These are phyloP conservation scores for Ochropacha duplaris DNA, from an alignment of 2,888 invertebrate species.

Conservation along the genomic window DNA sequence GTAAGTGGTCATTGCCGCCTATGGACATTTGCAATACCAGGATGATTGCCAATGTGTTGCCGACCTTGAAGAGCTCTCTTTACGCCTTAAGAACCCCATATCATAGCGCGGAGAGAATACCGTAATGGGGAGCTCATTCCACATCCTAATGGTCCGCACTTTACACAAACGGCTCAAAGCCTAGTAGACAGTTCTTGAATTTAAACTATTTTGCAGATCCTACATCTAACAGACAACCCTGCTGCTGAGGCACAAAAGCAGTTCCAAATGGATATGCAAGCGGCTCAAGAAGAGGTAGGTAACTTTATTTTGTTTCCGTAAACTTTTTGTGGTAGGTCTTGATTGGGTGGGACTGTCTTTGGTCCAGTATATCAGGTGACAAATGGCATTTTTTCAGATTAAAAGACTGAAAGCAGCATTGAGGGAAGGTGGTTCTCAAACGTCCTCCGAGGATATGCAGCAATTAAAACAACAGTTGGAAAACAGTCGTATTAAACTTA, in stretches of 20 bases:
- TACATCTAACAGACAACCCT: slow-evolving; percentile 89
- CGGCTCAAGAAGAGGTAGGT: slow-evolving; percentile 86
- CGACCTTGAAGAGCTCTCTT: too few species aligned
- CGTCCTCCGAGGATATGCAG: slow-evolving; percentile 72
- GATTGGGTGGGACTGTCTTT: background rate
- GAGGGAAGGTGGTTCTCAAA: slow-evolving; percentile 58
- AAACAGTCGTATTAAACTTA: slow-evolving; percentile 85
- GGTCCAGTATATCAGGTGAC: too few species aligned
- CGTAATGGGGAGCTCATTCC: too few species aligned
- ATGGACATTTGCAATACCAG: too few species aligned
- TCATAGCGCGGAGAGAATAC: too few species aligned
- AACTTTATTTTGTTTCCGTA: background rate
- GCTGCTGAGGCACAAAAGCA: slow-evolving; percentile 86
- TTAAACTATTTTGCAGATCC: slow-evolving; percentile 10
- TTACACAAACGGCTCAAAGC: too few species aligned
- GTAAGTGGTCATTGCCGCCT: too few species aligned
- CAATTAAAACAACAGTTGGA: slow-evolving; percentile 84
- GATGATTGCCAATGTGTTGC: too few species aligned
- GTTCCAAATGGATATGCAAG: slow-evolving; percentile 85
- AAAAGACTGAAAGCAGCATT: slow-evolving; percentile 83
- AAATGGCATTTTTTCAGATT: slow-evolving; percentile 55
- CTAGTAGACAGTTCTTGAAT: too few species aligned
- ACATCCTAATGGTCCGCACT: too few species aligned
- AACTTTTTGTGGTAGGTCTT: background rate
- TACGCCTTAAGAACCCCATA: too few species aligned